Conservation (phyloP, 1,140 invertebrate species). For the Drosophila sulfurigaster region DNA sequence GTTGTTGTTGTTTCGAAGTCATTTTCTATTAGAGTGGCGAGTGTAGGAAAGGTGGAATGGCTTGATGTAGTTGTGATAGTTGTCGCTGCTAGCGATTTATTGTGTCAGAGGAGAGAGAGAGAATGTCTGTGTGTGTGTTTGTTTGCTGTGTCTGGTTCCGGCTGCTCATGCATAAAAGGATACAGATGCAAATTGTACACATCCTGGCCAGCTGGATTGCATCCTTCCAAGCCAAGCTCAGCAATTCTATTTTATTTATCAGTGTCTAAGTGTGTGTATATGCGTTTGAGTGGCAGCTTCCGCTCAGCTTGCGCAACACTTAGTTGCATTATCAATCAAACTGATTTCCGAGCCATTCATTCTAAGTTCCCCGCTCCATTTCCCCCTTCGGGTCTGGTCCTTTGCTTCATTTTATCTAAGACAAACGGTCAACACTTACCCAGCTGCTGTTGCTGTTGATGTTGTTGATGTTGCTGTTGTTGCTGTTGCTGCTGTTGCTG, state of each 20-base stretch:
- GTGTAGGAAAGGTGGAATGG: neutral
- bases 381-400: neutral
- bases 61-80: constrained; percentile 46
- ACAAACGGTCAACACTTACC: constrained; percentile 60
- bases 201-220: constrained; percentile 34
- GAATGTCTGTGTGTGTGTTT: constrained; percentile 30
- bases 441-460: constrained; percentile 63
- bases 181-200: constrained; percentile 74
- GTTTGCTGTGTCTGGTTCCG: constrained; percentile 40
- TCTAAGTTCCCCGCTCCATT: constrained; percentile 6
- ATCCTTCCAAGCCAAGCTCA: constrained; percentile 20
- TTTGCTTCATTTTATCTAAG: constrained; percentile 5
- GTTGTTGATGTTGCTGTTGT: constrained; percentile 39
- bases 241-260: constrained; percentile 74
- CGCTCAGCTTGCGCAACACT: constrained; percentile 49
- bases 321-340: constrained; percentile 84
- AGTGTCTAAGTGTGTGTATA: constrained; percentile 8
- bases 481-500: constrained; percentile 56
- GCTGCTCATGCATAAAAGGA: constrained; percentile 69
- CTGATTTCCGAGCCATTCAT: constrained; percentile 70
- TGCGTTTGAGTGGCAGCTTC: constrained; percentile 10
- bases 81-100: constrained; percentile 77
- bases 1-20: constrained; percentile 11
- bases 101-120: constrained; percentile 21
- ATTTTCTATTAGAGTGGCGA: constrained; percentile 6